Percentiles rank a stretch among this genome's conserved stretches.
Evolutionary conservation across 2,797 vertebrate genomes (phyloP).

Genomic region (Molossus molossus): DNA sequence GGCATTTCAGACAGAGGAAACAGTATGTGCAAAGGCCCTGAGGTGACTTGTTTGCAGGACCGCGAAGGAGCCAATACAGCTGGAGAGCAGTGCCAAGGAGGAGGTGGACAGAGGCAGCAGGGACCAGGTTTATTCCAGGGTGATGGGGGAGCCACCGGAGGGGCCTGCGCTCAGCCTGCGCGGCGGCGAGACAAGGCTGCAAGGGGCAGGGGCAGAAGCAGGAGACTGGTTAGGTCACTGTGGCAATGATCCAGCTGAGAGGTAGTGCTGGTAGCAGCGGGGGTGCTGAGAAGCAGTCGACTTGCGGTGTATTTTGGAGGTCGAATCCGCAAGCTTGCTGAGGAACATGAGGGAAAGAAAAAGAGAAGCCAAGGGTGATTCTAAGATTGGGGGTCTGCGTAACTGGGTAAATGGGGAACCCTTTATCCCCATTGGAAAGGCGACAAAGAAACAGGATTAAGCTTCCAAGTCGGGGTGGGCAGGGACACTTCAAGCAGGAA

Average conservation of each 20-base stretch:
- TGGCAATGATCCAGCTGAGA: background rate
- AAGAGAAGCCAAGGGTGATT: background rate
- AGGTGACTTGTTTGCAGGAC: background rate
- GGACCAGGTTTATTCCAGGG: background rate
- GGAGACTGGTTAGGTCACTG: background rate
- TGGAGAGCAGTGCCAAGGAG: background rate
- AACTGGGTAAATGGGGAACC: fast-evolving
- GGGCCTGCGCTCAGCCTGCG: background rate
- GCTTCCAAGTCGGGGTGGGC: background rate
- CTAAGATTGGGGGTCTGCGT: background rate
- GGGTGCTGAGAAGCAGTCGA: background rate
- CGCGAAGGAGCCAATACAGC: background rate
- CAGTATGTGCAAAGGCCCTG: background rate
- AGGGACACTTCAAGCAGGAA: background rate
- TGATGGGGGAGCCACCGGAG: background rate
- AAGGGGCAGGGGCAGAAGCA: background rate
- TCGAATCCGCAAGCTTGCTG: background rate
- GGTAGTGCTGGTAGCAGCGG: background rate
- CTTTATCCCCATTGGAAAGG: background rate
- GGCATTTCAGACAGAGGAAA: background rate
- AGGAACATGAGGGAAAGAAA: background rate
- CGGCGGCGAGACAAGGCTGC: background rate
- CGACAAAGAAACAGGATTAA: background rate
- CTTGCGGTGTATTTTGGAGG: background rate
- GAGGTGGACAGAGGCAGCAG: background rate